Percentiles rank a stretch among this genome's conserved stretches.
Evolutionary conservation across 2,888 invertebrate genomes (phyloP).

Genomic region (Hemicrepidius hirtus): DNA sequence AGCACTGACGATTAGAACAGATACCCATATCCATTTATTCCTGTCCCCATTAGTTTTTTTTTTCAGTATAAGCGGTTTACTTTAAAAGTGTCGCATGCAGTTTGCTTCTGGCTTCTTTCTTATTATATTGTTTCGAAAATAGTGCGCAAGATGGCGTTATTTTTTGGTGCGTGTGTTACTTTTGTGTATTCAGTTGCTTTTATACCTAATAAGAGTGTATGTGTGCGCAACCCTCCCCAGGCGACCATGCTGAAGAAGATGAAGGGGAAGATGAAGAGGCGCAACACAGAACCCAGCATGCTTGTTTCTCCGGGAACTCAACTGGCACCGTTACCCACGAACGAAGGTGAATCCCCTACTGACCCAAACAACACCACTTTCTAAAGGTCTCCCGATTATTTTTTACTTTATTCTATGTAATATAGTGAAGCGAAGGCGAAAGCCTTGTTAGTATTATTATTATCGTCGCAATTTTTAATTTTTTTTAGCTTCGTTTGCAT

Average conservation of each 20-base stretch:
- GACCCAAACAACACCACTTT: constrained; percentile 71
- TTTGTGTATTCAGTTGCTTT: constrained; percentile 43
- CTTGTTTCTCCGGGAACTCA: constrained; percentile 73
- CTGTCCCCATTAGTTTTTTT: constrained; percentile 39
- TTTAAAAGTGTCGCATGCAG: constrained; percentile 49
- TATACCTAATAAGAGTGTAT: constrained; percentile 50
- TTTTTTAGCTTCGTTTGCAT: constrained; percentile 62
- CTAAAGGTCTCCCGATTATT: constrained; percentile 59
- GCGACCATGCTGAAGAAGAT: constrained; percentile 99
- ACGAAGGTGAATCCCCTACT: constrained; percentile 72
- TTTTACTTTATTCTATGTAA: constrained; percentile 35
- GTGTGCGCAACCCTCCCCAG: constrained; percentile 78
- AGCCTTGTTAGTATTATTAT: constrained; percentile 25
- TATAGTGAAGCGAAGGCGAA: constrained; percentile 38
- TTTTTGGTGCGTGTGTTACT: constrained; percentile 41
- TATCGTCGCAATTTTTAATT: constrained; percentile 39
- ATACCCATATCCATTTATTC: constrained; percentile 59
- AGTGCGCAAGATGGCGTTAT: constrained; percentile 38
- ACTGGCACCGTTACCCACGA: constrained; percentile 72
- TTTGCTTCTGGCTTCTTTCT: constrained; percentile 47
- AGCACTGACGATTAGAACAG: constrained; percentile 76
- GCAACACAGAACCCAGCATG: constrained; percentile 93
- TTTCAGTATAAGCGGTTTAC: constrained; percentile 22
- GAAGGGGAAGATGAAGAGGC: constrained; percentile 96
- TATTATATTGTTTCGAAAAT: constrained; percentile 24